Evolutionary conservation across 2,113 vertebrate genomes (phyloP).

Genomic region (Phalacrocorax brasilianus): DNA sequence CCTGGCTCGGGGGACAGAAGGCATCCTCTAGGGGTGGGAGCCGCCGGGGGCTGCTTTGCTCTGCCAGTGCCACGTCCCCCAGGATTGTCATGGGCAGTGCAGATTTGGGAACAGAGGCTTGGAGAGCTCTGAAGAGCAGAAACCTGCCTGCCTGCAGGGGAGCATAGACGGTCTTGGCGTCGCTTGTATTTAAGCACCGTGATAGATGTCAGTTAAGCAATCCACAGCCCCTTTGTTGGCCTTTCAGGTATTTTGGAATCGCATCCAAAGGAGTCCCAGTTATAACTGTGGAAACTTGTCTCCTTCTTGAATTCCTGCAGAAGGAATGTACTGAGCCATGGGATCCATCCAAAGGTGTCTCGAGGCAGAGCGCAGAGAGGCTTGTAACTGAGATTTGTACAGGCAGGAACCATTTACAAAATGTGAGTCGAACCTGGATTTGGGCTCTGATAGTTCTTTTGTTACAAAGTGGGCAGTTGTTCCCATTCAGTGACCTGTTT

Average conservation of each 20-base stretch:
- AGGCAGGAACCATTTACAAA: neutral
- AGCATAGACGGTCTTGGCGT: neutral
- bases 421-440: neutral
- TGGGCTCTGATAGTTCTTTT: neutral
- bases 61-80: neutral
- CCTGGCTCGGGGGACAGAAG: neutral
- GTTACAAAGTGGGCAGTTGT: neutral
- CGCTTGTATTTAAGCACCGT: neutral
- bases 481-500: neutral
- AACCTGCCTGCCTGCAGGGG: neutral
- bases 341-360: neutral
- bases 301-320: neutral
- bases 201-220: neutral
- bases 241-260: neutral
- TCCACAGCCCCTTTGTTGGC: neutral
- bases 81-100: fast-evolving
- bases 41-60: neutral
- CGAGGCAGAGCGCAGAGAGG: neutral
- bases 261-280: neutral
- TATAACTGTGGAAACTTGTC: neutral
- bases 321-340: neutral
- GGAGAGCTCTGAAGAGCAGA: neutral
- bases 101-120: neutral
- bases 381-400: neutral
- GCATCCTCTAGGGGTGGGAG: neutral